Conservation (phyloP, 2,888 invertebrate species). For the Leucophenga montana region DNA sequence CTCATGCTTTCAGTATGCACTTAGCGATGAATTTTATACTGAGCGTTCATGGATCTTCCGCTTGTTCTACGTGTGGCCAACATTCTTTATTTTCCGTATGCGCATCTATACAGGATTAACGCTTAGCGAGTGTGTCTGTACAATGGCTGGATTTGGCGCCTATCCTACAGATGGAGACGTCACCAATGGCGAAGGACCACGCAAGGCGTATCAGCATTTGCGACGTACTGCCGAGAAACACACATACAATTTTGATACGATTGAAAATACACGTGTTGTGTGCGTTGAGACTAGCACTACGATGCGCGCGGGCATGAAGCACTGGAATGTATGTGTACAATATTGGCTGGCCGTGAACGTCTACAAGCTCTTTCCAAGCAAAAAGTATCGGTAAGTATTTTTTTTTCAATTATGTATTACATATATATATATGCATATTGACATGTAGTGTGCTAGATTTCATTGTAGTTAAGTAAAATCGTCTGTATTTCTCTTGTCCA, state of each 20-base stretch:
- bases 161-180: conserved; percentile 85
- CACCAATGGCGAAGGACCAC: conserved; percentile 89
- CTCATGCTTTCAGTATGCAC: conserved; percentile 80
- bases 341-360: conserved; percentile 95
- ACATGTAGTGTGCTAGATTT: conserved; percentile 11
- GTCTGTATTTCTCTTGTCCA: neutral
- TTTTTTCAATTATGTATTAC: neutral
- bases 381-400: conserved; percentile 72
- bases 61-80: conserved; percentile 87
- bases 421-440: neutral
- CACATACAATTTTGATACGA: conserved; percentile 84
- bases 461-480: neutral
- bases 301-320: conserved; percentile 89
- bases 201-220: conserved; percentile 79
- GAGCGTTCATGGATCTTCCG: conserved; percentile 83
- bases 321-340: conserved; percentile 97
- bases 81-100: conserved; percentile 91
- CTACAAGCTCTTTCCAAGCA: conserved; percentile 87
- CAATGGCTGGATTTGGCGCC: conserved; percentile 91
- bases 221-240: conserved; percentile 74
- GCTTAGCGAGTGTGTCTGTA: conserved; percentile 93
- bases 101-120: conserved; percentile 93
- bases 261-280: conserved; percentile 88
- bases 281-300: conserved; percentile 88
- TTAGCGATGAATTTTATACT: conserved; percentile 82